Percentiles rank a stretch among this genome's conserved stretches.
phyloP scores from a whole-genome alignment of 2,888 invertebrate genomes.

The Cataglyphis rosenhaueri region DNA sequence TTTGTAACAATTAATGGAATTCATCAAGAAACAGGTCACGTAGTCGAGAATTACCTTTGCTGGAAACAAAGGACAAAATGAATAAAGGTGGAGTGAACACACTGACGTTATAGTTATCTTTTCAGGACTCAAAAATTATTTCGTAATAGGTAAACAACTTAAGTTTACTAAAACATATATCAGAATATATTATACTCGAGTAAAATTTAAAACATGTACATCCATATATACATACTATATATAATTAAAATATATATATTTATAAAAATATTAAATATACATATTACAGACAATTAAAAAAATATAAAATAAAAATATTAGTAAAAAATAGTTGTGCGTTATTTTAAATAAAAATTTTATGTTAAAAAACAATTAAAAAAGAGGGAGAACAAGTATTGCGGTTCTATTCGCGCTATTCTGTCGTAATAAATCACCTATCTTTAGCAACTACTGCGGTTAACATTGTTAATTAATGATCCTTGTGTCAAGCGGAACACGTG shows the following conservation, averaged over 20 bases:
- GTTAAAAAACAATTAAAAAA: neutral
- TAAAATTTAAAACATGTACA: neutral
- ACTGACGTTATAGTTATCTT: slow-evolving; percentile 11
- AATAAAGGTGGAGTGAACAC: slow-evolving; percentile 29
- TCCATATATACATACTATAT: neutral
- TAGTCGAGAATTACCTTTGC: neutral
- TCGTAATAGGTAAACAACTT: neutral
- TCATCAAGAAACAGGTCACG: slow-evolving; percentile 30
- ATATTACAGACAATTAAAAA: neutral
- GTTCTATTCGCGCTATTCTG: slow-evolving; percentile 27
- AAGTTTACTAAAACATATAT: neutral
- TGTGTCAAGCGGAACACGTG: slow-evolving; percentile 34
- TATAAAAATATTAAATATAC: neutral
- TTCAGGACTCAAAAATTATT: neutral
- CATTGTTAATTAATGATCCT: slow-evolving; percentile 49
- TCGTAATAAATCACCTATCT: slow-evolving; percentile 51
- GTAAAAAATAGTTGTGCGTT: neutral
- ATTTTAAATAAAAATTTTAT: neutral
- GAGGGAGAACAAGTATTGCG: neutral
- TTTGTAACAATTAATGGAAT: slow-evolving; percentile 35
- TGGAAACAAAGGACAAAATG: slow-evolving; percentile 26
- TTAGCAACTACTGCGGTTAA: slow-evolving; percentile 44
- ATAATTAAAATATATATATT: neutral
- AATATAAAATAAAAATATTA: neutral
- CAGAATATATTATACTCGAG: too few species aligned